phyloP scores from a whole-genome alignment of 2,888 invertebrate species.

The Ormyrus thymus region DNA sequence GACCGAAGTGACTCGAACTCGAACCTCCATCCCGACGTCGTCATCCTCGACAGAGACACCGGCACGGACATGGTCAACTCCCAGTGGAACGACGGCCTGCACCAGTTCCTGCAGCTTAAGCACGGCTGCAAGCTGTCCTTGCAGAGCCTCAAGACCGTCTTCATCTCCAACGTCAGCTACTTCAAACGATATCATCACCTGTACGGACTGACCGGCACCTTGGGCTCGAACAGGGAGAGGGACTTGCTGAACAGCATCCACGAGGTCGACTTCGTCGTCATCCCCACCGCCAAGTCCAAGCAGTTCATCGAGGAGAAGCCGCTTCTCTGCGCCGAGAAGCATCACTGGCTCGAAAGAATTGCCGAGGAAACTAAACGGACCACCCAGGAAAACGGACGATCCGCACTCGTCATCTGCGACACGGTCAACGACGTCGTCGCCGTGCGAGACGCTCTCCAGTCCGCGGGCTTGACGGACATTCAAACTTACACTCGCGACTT shows the following conservation, averaged over 20 bases:
- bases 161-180: constrained; percentile 69
- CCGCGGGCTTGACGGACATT: too few species aligned
- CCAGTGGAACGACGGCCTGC: constrained; percentile 71
- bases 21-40: too few species aligned
- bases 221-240: background rate
- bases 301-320: constrained; percentile 42
- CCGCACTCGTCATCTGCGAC: too few species aligned
- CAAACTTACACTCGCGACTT: too few species aligned
- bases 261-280: constrained; percentile 6
- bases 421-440: too few species aligned
- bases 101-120: constrained; percentile 73
- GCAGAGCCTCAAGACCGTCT: constrained; percentile 69
- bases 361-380: too few species aligned
- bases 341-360: too few species aligned
- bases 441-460: too few species aligned
- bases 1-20: too few species aligned
- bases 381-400: too few species aligned
- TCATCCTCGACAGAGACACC: too few species aligned
- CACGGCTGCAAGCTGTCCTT: constrained; percentile 66
- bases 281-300: constrained; percentile 10
- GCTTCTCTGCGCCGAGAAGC: too few species aligned
- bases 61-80: constrained; percentile 68
- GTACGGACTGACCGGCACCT: constrained; percentile 20
- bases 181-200: constrained; percentile 1
- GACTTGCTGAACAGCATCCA: background rate